These are phyloP conservation scores for Cyclophora albipunctata DNA, from an alignment of 2,888 invertebrate genomes.

Conservation along the genomic window DNA sequence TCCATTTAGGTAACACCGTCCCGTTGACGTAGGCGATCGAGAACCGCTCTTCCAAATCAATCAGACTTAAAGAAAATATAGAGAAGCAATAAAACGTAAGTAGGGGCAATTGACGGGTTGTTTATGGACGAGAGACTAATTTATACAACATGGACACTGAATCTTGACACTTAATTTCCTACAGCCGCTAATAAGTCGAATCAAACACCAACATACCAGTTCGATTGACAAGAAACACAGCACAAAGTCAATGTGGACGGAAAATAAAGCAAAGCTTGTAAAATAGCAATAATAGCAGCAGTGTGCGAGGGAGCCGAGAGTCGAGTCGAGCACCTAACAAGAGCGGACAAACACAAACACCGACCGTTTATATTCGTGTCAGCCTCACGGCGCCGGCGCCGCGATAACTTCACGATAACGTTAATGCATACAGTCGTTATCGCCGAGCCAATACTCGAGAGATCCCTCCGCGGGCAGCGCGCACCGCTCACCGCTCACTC, in stretches of 20 bases:
- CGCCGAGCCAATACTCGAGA: slow-evolving; percentile 35
- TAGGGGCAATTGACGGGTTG: slow-evolving; percentile 14
- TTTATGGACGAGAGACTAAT: slow-evolving; percentile 17
- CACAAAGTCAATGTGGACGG: not conserved
- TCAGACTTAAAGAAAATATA: slow-evolving; percentile 20
- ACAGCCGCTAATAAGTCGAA: slow-evolving; percentile 10
- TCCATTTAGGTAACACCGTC: slow-evolving; percentile 8
- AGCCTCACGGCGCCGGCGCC: slow-evolving; percentile 63
- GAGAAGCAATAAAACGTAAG: slow-evolving; percentile 15
- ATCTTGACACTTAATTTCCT: slow-evolving; percentile 7
- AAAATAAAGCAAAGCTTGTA: slow-evolving; percentile 7
- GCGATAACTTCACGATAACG: slow-evolving; percentile 64
- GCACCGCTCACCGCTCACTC: slow-evolving; percentile 22
- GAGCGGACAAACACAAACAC: slow-evolving; percentile 43
- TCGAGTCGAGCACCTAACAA: slow-evolving; percentile 31
- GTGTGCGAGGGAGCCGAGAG: slow-evolving; percentile 15
- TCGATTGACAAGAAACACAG: not conserved
- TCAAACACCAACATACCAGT: slow-evolving; percentile 1
- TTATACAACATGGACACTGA: slow-evolving; percentile 5
- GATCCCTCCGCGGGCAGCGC: slow-evolving; percentile 37
- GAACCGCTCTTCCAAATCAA: slow-evolving; percentile 16
- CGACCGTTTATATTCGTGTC: slow-evolving; percentile 48
- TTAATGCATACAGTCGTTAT: slow-evolving; percentile 67
- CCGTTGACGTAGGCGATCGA: slow-evolving; percentile 17
- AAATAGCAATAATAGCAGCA: slow-evolving; percentile 14